Evolutionary conservation across 92 coral and sea anemone species (phyloP).

Genomic region (Porites lobata): DNA sequence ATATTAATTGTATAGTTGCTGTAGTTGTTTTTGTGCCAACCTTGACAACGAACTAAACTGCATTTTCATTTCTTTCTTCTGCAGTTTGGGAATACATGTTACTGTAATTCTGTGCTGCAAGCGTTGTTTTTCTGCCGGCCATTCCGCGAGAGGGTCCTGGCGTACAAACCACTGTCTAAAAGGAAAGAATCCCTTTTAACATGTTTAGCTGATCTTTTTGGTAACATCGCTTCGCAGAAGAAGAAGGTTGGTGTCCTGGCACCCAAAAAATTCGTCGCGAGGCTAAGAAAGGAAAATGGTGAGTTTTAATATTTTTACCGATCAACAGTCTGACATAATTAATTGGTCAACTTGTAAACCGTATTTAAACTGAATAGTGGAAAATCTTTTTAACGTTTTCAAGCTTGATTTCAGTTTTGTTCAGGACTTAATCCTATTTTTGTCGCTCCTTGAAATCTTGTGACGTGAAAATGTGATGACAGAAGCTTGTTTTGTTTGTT

Average conservation of each 20-base stretch:
- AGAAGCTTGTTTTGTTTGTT: not conserved
- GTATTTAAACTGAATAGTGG: too few relatives aligned
- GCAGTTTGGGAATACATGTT: slow-evolving; percentile 99
- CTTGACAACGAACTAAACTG: not conserved
- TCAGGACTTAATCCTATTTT: not conserved
- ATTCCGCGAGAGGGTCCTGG: slow-evolving; percentile 93
- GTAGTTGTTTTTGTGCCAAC: not conserved
- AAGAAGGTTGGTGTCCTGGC: slow-evolving; percentile 98
- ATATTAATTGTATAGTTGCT: not conserved
- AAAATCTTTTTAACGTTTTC: not conserved
- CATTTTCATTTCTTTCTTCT: slow-evolving; percentile 17
- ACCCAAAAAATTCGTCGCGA: slow-evolving; percentile 97
- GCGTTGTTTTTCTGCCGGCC: slow-evolving; percentile 98
- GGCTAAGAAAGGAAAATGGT: slow-evolving; percentile 98
- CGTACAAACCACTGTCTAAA: slow-evolving; percentile 94
- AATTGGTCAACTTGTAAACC: too few relatives aligned
- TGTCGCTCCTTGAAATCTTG: not conserved
- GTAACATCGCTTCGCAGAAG: slow-evolving; percentile 95
- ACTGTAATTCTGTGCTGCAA: slow-evolving; percentile 98
- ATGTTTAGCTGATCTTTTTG: slow-evolving; percentile 96
- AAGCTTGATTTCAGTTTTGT: too few relatives aligned
- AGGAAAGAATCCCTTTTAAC: slow-evolving; percentile 94
- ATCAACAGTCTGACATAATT: too few relatives aligned
- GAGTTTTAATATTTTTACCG: slow-evolving; percentile 2
- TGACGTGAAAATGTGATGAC: not conserved